phyloP scores from a whole-genome alignment of 2,888 invertebrate species.

The Vandiemenella viatica region DNA sequence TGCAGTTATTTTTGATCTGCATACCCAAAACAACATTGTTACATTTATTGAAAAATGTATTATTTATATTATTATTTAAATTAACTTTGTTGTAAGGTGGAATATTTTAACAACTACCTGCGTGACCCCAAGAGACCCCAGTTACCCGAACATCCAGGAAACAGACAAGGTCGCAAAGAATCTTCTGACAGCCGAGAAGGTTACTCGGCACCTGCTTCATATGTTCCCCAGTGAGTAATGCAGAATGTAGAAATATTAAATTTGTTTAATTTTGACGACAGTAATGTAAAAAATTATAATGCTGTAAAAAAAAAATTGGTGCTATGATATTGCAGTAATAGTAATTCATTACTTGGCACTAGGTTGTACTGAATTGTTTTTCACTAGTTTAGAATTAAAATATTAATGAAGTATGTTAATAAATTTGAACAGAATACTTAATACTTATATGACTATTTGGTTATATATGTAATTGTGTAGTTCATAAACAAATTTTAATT shows the following conservation, averaged over 20 bases:
- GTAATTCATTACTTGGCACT: too few relatives aligned
- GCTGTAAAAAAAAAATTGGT: too few relatives aligned
- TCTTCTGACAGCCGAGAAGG: conserved; percentile 18
- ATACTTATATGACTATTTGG: background rate
- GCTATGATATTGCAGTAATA: too few relatives aligned
- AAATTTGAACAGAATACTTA: background rate
- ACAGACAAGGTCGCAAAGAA: conserved; percentile 21
- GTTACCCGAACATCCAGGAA: conserved; percentile 69
- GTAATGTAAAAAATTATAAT: background rate
- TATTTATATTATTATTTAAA: too few relatives aligned
- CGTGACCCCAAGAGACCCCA: conserved; percentile 89
- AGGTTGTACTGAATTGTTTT: too few relatives aligned
- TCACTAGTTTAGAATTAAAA: too few relatives aligned
- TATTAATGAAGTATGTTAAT: too few relatives aligned
- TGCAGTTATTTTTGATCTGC: too few relatives aligned
- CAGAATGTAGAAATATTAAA: background rate
- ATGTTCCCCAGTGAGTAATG: conserved; percentile 15
- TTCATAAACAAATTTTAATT: conserved; percentile 11
- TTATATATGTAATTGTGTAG: background rate
- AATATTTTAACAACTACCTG: conserved; percentile 93
- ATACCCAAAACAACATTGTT: too few relatives aligned
- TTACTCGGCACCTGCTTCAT: conserved; percentile 13
- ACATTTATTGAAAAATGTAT: too few relatives aligned
- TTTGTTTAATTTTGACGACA: background rate
- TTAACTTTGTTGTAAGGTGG: conserved; percentile 39